These are phyloP conservation scores for Edolisoma coerulescens DNA, from an alignment of 2,113 vertebrate species.

Conservation along the genomic window DNA sequence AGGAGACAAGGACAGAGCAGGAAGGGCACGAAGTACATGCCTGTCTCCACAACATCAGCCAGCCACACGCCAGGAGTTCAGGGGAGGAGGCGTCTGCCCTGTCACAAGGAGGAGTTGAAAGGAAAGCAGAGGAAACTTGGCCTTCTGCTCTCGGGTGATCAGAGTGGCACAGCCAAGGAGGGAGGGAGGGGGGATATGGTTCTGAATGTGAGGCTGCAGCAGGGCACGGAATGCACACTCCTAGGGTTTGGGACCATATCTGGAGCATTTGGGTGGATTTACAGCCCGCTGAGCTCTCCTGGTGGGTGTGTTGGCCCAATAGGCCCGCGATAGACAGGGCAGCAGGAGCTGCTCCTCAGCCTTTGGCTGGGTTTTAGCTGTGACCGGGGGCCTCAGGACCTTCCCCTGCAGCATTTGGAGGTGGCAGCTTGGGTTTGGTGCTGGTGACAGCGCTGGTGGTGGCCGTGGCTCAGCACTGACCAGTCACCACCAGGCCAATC, in stretches of 20 bases:
- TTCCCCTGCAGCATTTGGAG: neutral
- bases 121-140: neutral
- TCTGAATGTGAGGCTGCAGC: neutral
- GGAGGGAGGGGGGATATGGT: neutral
- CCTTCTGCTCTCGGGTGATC: neutral
- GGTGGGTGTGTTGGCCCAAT: neutral
- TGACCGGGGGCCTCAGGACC: rapidly evolving
- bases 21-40: neutral
- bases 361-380: neutral
- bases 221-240: rapidly evolving
- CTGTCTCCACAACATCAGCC: neutral
- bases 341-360: neutral
- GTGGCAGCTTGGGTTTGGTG: neutral
- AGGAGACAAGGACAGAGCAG: neutral
- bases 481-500: rapidly evolving
- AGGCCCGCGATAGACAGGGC: neutral
- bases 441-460: rapidly evolving
- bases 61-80: neutral
- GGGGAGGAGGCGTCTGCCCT: neutral
- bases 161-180: neutral
- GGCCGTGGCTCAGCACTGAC: neutral
- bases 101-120: neutral
- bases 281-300: neutral
- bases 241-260: neutral
- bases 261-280: neutral